phyloP scores from a whole-genome alignment of 2,113 vertebrate species.

The Chinchilla lanigera region DNA sequence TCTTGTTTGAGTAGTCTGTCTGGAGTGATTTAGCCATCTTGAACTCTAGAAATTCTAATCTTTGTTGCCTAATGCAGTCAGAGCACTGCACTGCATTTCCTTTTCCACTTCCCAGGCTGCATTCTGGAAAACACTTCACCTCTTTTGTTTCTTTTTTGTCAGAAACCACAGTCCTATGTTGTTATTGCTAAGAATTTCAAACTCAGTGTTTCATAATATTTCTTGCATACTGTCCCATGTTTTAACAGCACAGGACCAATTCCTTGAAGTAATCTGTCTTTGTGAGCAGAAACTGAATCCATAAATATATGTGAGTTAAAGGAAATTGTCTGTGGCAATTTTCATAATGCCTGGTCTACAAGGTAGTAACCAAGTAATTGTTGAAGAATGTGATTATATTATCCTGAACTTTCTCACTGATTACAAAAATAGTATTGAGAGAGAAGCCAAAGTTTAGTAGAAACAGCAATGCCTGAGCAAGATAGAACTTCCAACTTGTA shows the following conservation, averaged over 20 bases:
- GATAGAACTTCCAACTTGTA: not conserved
- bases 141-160: not conserved
- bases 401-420: not conserved
- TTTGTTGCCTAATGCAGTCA: not conserved
- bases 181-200: not conserved
- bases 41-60: not conserved
- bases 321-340: not conserved
- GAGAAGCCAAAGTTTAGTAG: not conserved
- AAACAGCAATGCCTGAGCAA: not conserved
- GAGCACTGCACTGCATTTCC: not conserved
- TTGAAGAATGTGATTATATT: not conserved
- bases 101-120: not conserved
- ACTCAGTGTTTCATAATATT: not conserved
- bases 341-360: not conserved
- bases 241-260: not conserved
- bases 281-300: not conserved
- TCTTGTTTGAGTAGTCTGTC: not conserved
- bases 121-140: not conserved
- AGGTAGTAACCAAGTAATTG: not conserved
- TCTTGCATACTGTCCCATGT: not conserved
- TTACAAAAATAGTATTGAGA: not conserved
- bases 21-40: not conserved
- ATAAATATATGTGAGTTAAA: not conserved
- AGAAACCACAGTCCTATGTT: not conserved
- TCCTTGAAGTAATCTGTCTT: not conserved